These are phyloP conservation scores for Hippopotamus amphibius DNA, from an alignment of 2,113 vertebrate species.

Conservation along the genomic window DNA sequence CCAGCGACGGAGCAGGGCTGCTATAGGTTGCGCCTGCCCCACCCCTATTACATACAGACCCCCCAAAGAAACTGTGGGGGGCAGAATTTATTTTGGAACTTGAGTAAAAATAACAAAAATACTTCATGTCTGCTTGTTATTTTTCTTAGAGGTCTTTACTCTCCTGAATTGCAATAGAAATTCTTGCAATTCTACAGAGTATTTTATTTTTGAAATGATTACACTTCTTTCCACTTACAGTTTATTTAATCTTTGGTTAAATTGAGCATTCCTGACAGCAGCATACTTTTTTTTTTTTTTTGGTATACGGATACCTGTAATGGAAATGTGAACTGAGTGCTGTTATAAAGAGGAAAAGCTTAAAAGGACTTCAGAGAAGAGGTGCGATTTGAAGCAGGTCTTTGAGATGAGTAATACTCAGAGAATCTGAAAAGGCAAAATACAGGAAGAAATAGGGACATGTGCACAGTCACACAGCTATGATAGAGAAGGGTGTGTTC, in stretches of 20 bases:
- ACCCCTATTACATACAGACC: background rate
- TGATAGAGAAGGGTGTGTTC: background rate
- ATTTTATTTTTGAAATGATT: conserved; percentile 41
- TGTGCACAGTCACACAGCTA: background rate
- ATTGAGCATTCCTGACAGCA: background rate
- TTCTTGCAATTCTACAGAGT: background rate
- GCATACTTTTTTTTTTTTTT: background rate
- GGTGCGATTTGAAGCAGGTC: background rate
- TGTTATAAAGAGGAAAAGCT: background rate
- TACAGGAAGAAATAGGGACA: background rate
- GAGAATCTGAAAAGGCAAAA: background rate
- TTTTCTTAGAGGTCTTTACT: background rate
- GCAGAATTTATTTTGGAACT: background rate
- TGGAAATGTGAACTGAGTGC: background rate
- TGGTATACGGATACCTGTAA: background rate
- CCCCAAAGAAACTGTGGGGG: background rate
- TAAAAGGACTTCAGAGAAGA: background rate
- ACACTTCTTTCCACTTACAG: background rate
- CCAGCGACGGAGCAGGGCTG: background rate
- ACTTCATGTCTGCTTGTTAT: background rate
- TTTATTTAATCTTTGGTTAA: conserved; percentile 46
- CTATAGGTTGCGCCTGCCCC: background rate
- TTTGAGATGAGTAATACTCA: background rate
- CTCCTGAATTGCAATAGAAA: background rate
- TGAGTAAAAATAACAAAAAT: conserved; percentile 8